Base-by-base conservation (phyloP, 2,888 invertebrate species). In the Pegoplata infirma region DNA sequence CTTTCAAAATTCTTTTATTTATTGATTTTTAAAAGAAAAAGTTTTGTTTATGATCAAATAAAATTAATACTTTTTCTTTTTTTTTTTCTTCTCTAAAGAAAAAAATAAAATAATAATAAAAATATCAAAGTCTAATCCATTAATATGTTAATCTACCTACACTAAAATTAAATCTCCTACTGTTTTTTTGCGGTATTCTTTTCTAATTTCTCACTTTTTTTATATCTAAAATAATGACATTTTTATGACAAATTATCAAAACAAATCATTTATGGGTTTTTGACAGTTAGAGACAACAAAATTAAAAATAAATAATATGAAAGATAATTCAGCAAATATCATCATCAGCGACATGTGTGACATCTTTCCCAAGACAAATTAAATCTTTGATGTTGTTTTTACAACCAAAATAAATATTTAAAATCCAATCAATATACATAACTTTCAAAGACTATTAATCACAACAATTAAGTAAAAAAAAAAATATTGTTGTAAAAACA, bases 361-460 rank as follows among this genome's bases (percentile, higher is more conserved):
- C 32, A 32, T 32, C 5, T 32, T 32, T 7, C 32, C 10, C 10
- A 32, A 32, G 8, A 32, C 32, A 32, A 25, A 23, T 23, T 23
- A 23, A 32, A 4, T 32, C 32, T 32, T 8, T 25, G n/a, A 5
- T 25, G 25, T 8, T 32, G 7, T 32, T 32, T 32, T 8, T 32
- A 32, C 32, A 32, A 32, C 8, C 4, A 8, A 32, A 5, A 32
- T 32, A 7, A 32, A 32, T 32, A 8, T 32, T 32, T 25, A 7
- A 32, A 53, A 53, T 25, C 51, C 25, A 32, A 53, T 25, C 23
- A 53, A 53, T 23, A 2, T n/a, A n/a, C n/a, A n/a, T 46, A 49
- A 28, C 14, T 47, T 47, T 19, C 23, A 40, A 17, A 14, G 23
- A 23, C 23, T 23, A 23, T 23, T 23, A 23, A 23, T 23, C 23